These are phyloP conservation scores for Drosophila truncata DNA, from an alignment of 1,140 invertebrate species.

Conservation along the genomic window DNA sequence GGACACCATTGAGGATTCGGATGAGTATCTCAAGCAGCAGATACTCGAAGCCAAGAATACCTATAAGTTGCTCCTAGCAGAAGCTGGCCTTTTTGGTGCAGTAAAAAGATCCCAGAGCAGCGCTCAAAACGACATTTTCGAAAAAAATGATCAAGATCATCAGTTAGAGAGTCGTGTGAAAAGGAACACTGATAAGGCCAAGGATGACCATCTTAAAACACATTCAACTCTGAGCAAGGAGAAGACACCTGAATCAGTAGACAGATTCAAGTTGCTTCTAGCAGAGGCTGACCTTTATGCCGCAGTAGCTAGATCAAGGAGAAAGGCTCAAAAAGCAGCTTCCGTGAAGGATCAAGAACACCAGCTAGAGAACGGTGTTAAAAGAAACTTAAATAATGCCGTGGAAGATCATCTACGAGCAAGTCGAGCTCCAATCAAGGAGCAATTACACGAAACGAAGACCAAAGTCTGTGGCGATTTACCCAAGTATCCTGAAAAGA, in stretches of 20 bases:
- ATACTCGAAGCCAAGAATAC: background rate
- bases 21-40: background rate
- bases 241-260: background rate
- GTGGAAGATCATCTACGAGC: background rate
- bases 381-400: background rate
- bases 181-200: background rate
- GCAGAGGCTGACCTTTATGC: conserved; percentile 3
- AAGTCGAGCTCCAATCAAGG: background rate
- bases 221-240: background rate
- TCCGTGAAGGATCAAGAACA: background rate
- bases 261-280: background rate
- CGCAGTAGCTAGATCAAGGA: background rate
- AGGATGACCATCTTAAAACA: background rate
- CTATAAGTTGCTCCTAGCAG: background rate
- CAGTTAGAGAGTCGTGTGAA: background rate
- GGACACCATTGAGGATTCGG: background rate
- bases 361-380: background rate
- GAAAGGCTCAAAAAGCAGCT: background rate
- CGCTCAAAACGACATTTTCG: background rate
- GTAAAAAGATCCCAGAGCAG: background rate
- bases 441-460: background rate
- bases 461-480: background rate
- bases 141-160: background rate
- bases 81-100: background rate
- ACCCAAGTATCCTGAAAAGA: background rate